Base-by-base conservation (phyloP, 2,113 vertebrate genomes). In the Crocuta crocuta region DNA sequence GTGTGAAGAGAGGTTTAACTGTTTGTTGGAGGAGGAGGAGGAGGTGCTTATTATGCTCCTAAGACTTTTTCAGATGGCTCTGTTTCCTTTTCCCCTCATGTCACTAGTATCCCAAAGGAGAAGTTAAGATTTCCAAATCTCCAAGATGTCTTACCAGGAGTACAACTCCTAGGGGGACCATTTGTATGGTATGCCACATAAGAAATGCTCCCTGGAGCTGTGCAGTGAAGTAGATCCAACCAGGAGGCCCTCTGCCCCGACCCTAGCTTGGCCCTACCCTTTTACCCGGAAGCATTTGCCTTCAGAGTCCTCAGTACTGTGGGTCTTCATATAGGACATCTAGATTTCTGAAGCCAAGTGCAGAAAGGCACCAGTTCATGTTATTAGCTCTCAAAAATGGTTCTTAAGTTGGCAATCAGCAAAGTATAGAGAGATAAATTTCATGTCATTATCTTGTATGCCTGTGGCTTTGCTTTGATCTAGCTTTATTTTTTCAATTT, bases 31-130 rank as follows among this genome's bases (percentile, higher is more conserved):
- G 28, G 43, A 58, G 39, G 33, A 78, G 28, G 43, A 58, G 12
- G n/a, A 17, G 23, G 12, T 78, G 2, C 66, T 96, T 74, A 33
- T n/a, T 83, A 26, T 48, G 24, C 26, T 53, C 65, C 80, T 63
- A 79, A 70, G 73, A 26, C 12, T 73, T 82, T 58, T 89, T 63
- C 61, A 83, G 43, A 55, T 66, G 12, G 35, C 48, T 83, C 24
- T 88, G 35, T 96, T 95, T 90, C 55, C 55, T 84, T 81, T 84
- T 91, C 23, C 71, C 16, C 4, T 98, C 61, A 16, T 79, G 3
- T 78, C 48, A 78, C 55, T 82, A 68, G 35, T 24, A 66, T 84
- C 43, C 39, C 53, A 74, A 50, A 82, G 39, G 50, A 86, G n/a
- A 93, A 76, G 17, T 87, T 93, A 89, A 95, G 83, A 76, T 78